phyloP scores from a whole-genome alignment of 2,888 invertebrate species.

The Nycteola revayana region DNA sequence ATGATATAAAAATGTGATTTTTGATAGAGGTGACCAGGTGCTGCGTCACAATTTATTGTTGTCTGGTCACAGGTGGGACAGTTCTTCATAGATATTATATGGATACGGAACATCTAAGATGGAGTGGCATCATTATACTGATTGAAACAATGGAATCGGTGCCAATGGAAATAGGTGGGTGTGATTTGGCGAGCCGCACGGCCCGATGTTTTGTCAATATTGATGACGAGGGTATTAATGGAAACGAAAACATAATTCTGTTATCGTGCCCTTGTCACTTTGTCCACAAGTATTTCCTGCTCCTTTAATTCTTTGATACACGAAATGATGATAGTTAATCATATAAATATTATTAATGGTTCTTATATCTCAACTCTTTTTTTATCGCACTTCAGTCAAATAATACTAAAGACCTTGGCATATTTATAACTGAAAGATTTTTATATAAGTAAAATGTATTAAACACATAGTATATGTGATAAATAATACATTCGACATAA shows the following conservation, averaged over 20 bases:
- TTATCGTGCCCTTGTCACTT: constrained; percentile 31
- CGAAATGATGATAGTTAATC: constrained; percentile 18
- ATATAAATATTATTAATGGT: constrained; percentile 20
- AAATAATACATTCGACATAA: constrained; percentile 1
- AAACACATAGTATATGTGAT: too few relatives aligned
- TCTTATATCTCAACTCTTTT: constrained; percentile 17
- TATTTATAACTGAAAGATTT: constrained; percentile 6
- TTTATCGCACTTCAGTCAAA: constrained; percentile 11
- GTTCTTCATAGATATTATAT: constrained; percentile 36
- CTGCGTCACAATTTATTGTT: constrained; percentile 62
- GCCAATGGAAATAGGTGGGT: constrained; percentile 67
- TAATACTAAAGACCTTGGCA: constrained; percentile 19
- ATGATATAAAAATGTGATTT: constrained; percentile 71
- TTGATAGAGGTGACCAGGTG: constrained; percentile 68
- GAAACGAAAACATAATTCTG: constrained; percentile 28
- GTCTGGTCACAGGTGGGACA: constrained; percentile 48
- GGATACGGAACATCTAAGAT: constrained; percentile 42
- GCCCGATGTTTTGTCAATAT: constrained; percentile 60
- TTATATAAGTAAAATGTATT: constrained; percentile 15
- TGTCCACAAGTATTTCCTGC: constrained; percentile 23
- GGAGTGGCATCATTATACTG: constrained; percentile 43
- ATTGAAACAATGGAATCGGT: constrained; percentile 53
- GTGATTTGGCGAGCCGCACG: constrained; percentile 52
- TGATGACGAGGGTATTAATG: constrained; percentile 40
- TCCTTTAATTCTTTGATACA: constrained; percentile 18